Percentiles rank a stretch among this genome's conserved stretches.
Conservation (phyloP, 37 sponge, comb jelly and placozoan genomes). For the Amphimedon queenslandica region DNA sequence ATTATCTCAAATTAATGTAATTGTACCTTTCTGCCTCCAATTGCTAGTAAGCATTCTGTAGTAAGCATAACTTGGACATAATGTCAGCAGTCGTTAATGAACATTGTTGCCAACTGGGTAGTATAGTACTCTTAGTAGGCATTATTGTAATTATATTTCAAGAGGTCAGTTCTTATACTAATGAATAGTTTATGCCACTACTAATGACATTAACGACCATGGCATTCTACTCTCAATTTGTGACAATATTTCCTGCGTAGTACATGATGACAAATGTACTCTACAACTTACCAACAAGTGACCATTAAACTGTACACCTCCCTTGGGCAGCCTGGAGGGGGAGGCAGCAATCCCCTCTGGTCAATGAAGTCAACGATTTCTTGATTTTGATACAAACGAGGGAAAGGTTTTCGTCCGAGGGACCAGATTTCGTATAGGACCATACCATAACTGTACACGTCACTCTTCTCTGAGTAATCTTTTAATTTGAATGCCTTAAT, state of each 20-base stretch:
- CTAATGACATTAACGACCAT: too few species aligned
- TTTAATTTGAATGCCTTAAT: slow-evolving; percentile 39
- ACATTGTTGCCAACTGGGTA: too few species aligned
- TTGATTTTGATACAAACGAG: slow-evolving; percentile 14
- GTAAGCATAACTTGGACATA: too few species aligned
- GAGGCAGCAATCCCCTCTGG: slow-evolving; percentile 16
- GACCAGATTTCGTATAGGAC: slow-evolving; percentile 70
- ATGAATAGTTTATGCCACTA: too few species aligned
- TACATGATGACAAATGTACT: not conserved
- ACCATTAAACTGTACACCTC: slow-evolving; percentile 53
- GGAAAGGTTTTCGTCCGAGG: slow-evolving; percentile 43
- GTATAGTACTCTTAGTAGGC: not conserved
- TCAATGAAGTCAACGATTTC: not conserved
- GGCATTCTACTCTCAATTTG: too few species aligned
- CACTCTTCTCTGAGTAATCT: slow-evolving; percentile 46
- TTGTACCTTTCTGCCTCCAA: too few species aligned
- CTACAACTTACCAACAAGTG: slow-evolving; percentile 35
- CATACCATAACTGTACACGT: slow-evolving; percentile 65
- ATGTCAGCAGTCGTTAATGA: too few species aligned
- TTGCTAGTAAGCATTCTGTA: too few species aligned
- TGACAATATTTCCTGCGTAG: too few species aligned
- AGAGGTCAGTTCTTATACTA: not conserved
- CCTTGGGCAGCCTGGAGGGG: slow-evolving; percentile 64
- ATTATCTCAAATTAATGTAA: too few species aligned
- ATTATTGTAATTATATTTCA: not conserved